Evolutionary conservation across 2,113 vertebrate species (phyloP).

Genomic region (Tapirus terrestris): DNA sequence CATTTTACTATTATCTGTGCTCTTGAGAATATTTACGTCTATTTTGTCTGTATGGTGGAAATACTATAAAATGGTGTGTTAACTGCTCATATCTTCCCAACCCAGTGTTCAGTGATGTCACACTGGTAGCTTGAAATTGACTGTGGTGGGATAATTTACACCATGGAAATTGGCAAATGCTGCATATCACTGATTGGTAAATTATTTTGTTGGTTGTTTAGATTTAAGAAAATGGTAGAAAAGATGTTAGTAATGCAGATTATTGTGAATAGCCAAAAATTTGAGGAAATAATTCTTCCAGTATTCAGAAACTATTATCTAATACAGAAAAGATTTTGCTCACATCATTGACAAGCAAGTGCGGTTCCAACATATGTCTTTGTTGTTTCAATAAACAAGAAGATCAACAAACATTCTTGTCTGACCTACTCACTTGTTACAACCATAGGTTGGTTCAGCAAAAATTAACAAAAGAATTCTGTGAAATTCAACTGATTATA

Average conservation of each 20-base stretch:
- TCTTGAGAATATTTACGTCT: background rate
- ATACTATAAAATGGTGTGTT: background rate
- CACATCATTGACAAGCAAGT: background rate
- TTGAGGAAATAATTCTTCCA: background rate
- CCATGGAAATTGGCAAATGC: background rate
- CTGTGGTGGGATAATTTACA: background rate
- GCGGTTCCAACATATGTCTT: background rate
- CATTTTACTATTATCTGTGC: background rate
- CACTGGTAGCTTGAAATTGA: background rate
- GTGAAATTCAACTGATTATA: background rate
- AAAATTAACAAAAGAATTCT: background rate
- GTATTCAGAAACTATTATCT: background rate
- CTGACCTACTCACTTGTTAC: background rate
- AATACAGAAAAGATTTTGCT: background rate
- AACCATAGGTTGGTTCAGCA: background rate
- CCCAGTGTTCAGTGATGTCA: background rate
- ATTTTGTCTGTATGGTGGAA: background rate
- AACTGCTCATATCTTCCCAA: background rate
- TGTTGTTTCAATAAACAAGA: background rate
- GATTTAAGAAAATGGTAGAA: background rate
- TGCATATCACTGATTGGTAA: background rate
- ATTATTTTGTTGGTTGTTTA: background rate
- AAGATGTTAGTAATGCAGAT: background rate
- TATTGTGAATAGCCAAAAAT: background rate
- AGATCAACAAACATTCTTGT: background rate